Evolutionary conservation across 1,140 invertebrate genomes (phyloP), one percentile per base, ranked within the genome.

Genomic region (Megathymus violae): DNA sequence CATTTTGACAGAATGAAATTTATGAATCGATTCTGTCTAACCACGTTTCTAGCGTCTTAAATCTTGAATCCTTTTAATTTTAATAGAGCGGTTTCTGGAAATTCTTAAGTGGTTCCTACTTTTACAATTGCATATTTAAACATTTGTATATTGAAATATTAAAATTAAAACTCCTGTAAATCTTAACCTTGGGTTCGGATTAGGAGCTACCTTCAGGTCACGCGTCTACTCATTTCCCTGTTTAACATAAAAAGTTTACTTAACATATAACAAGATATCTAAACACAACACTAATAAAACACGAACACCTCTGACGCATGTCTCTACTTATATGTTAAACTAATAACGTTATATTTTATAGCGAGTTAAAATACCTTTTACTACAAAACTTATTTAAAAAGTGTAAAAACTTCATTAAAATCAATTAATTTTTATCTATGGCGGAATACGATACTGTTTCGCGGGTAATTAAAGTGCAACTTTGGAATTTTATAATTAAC

Each of bases 1-100:
- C 54, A 59, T 46, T 36, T 59, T 13, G 15, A 36, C 54, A 59
- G 31, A 51, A 43, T 34, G 31, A 34, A 59, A 31, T 59, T 59
- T 17, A 22, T 36, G 15, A 27, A 47, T 41, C 41, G 27, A 14
- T 14, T 19, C n/a, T n/a, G n/a, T 36, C 51, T 4, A 22, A 22
- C 19, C 5, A 22, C 19, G 9, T 9, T 9, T 7, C 7, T 31
- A 31, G 4, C 3, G 7, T 31, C 27, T 31, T 31, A 22, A 22
- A 22, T 9, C 4, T 9, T 31, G 9, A 31, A 4, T 31, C 27
- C 4, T 31, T 31, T 31, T 9, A 31, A 31, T 31, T 31, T 7
- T 7, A 31, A 31, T 31, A 31, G 7, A 31, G 27, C 1, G 1
- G 9, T 31, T 31, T 9, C 4, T 7, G 4, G 1, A 1, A 31